Percentiles rank a stretch among this genome's conserved stretches.
Evolutionary conservation across 1,140 invertebrate species (phyloP).

Genomic region (Tetragonula clypearis): DNA sequence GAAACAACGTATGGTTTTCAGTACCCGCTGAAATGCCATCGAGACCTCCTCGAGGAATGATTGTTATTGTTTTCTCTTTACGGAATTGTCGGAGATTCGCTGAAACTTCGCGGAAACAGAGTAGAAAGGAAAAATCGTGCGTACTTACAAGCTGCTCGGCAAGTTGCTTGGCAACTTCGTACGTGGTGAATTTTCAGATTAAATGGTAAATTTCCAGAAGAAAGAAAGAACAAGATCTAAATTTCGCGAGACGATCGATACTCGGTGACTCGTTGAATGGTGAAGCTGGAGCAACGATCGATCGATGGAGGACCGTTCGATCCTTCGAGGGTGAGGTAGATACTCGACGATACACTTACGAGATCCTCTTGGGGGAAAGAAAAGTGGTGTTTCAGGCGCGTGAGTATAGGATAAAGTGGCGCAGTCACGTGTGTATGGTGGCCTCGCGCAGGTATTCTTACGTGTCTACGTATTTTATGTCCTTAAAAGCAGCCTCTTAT

Average conservation of each 20-base stretch:
- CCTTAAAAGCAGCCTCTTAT: conserved; percentile 66
- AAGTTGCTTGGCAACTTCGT: too few species aligned
- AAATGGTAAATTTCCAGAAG: too few species aligned
- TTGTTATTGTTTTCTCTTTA: conserved; percentile 8
- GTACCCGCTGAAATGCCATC: conserved; percentile 33
- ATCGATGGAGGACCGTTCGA: conserved; percentile 15
- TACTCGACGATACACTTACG: neutral
- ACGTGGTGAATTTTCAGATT: too few species aligned
- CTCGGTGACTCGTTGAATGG: too few species aligned
- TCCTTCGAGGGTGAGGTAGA: neutral
- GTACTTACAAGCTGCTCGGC: neutral
- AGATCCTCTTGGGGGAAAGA: conserved; percentile 37
- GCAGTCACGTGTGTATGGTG: conserved; percentile 34
- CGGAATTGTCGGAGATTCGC: conserved; percentile 8
- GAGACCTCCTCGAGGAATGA: neutral
- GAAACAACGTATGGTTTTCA: too few species aligned
- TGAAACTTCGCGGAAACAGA: neutral
- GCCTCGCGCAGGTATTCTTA: conserved; percentile 52
- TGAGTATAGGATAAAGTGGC: conserved; percentile 11
- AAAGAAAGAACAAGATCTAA: neutral
- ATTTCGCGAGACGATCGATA: neutral
- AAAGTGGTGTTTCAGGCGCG: conserved; percentile 38
- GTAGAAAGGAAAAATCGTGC: conserved; percentile 43
- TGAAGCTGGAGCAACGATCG: neutral
- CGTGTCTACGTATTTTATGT: conserved; percentile 66